Conservation (phyloP, 92 coral and sea anemone species). For the Bergia puertoricense region DNA sequence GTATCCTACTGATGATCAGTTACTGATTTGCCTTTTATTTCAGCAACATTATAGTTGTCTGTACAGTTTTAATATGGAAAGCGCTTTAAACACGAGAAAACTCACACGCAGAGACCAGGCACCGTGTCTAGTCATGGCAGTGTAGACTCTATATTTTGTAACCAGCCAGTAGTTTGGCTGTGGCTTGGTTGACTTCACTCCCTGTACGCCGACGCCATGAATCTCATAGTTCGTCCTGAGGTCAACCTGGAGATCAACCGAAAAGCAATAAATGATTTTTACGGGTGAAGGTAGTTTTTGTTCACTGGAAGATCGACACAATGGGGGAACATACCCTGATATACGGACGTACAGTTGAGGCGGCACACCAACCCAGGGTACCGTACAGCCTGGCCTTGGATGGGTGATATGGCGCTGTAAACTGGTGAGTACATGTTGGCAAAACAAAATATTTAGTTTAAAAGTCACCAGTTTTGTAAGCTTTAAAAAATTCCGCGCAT, state of each 20-base stretch:
- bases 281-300: background rate
- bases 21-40: too few relatives aligned
- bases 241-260: conserved; percentile 11
- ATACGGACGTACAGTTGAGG: background rate
- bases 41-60: too few relatives aligned
- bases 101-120: conserved; percentile 20
- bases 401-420: conserved; percentile 20
- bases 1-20: too few relatives aligned
- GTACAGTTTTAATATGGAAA: too few relatives aligned
- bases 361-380: conserved; percentile 17
- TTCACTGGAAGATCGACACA: background rate
- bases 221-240: conserved; percentile 10
- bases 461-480: background rate
- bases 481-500: too few relatives aligned
- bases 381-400: conserved; percentile 41
- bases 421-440: background rate
- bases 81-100: background rate
- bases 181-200: background rate
- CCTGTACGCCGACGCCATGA: conserved; percentile 8
- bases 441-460: background rate
- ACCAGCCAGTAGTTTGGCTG: conserved; percentile 7
- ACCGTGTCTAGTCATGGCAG: background rate
- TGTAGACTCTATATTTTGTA: background rate
- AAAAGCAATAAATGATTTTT: too few relatives aligned
- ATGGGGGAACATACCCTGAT: background rate